phyloP scores from a whole-genome alignment of 2,797 vertebrate genomes.

The Eptatretus atami region DNA sequence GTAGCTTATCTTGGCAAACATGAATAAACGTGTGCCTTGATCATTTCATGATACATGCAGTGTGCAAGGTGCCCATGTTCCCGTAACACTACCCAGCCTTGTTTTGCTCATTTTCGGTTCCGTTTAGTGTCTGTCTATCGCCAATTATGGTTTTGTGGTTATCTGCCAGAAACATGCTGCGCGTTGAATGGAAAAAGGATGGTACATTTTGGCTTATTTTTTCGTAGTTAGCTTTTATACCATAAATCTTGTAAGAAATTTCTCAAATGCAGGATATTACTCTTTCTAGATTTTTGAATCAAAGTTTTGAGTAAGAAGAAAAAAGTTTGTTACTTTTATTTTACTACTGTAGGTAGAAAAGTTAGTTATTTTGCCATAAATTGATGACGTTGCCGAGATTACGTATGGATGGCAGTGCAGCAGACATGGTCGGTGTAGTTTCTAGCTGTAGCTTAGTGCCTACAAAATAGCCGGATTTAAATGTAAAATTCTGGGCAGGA shows the following conservation, averaged over 20 bases:
- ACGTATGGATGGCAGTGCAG: neutral
- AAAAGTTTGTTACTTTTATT: slow-evolving; percentile 99
- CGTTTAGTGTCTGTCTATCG: slow-evolving; percentile 50
- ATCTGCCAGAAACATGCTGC: slow-evolving; percentile 26
- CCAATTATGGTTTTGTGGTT: slow-evolving; percentile 51
- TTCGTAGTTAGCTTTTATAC: slow-evolving; percentile 99
- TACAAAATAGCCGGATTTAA: slow-evolving; percentile 5
- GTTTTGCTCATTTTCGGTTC: slow-evolving; percentile 25
- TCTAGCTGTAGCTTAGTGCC: slow-evolving; percentile 3
- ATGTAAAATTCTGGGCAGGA: neutral
- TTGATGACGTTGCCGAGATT: slow-evolving; percentile 1
- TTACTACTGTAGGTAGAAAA: slow-evolving; percentile 99
- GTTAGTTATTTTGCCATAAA: slow-evolving; percentile 15
- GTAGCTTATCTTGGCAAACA: slow-evolving; percentile 3
- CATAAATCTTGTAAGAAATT: slow-evolving; percentile 99
- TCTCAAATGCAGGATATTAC: slow-evolving; percentile 99
- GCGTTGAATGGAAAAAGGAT: slow-evolving; percentile 18
- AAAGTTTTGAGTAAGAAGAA: slow-evolving; percentile 80
- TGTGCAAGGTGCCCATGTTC: slow-evolving; percentile 28
- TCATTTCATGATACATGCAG: slow-evolving; percentile 58
- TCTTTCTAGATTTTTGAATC: slow-evolving; percentile 99
- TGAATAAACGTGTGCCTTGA: slow-evolving; percentile 15
- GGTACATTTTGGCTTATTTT: slow-evolving; percentile 99
- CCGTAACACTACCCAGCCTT: slow-evolving; percentile 40
- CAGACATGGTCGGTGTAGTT: neutral